Evolutionary conservation across 1,140 invertebrate species (phyloP).

Genomic region (Aphelenchoides avenae): DNA sequence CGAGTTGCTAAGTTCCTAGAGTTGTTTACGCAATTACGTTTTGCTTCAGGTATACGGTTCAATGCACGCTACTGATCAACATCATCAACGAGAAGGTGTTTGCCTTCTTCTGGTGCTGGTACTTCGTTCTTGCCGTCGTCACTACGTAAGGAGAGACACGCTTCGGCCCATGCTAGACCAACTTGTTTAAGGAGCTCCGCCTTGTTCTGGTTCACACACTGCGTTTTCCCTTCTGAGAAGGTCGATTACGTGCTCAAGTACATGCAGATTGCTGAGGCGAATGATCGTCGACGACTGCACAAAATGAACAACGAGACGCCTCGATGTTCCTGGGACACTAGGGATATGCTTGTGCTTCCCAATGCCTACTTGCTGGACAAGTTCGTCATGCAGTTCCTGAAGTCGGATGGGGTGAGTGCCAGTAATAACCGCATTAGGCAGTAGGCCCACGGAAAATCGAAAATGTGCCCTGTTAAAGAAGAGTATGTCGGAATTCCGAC

Average conservation of each 20-base stretch:
- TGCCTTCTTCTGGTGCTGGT: conserved; percentile 58
- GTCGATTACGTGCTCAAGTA: conserved; percentile 57
- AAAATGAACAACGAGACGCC: too few species aligned
- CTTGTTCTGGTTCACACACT: conserved; percentile 55
- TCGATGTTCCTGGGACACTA: too few species aligned
- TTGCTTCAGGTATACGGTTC: conserved; percentile 55
- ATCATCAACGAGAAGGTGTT: conserved; percentile 59
- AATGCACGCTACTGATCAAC: conserved; percentile 58
- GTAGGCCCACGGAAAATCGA: too few species aligned
- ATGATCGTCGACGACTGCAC: too few species aligned
- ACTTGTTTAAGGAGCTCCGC: conserved; percentile 41
- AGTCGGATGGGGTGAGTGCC: conserved; percentile 62
- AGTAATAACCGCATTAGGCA: too few species aligned
- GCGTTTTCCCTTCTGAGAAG: conserved; percentile 43
- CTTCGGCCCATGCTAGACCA: too few species aligned
- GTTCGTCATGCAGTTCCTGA: conserved; percentile 62
- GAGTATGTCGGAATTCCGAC: too few species aligned
- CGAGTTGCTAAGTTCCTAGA: neutral
- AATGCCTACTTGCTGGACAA: conserved; percentile 44
- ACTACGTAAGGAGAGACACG: conserved; percentile 55
- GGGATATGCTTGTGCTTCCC: conserved; percentile 23
- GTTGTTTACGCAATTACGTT: too few species aligned
- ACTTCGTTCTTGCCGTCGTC: conserved; percentile 51
- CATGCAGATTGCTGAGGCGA: conserved; percentile 58
- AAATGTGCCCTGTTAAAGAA: too few species aligned